Evolutionary conservation across 2,113 vertebrate species (phyloP), one percentile per base, ranked within the genome.

Genomic region (Chaetura pelagica): DNA sequence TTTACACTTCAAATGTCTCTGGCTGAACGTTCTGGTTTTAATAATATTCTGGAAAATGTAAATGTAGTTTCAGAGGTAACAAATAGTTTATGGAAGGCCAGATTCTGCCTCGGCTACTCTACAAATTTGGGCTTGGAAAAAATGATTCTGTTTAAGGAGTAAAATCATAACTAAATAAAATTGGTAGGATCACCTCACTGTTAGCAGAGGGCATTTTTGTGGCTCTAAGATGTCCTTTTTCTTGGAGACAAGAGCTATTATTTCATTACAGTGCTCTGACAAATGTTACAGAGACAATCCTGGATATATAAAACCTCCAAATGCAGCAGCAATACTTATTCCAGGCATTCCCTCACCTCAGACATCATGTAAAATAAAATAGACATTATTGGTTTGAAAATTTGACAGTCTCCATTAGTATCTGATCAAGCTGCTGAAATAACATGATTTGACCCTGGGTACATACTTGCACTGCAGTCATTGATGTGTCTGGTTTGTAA

Each of bases 1-100:
- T 88, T 94, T 94, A 95, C 90, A 86, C 76, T 95, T 95, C 76
- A 84, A 42, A 81, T 64, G 64, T 89, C 76, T 94, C 86, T 93
- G 64, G 88, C 76, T 94, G 75, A 84, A 90, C 1, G 1, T 81
- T 95, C 78, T 88, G 61, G 12, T 78, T 95, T 96, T 94, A 93
- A 78, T 94, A 38, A 72, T 54, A 80, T 44, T 30, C 67, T 90
- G 71, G 42, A 88, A 96, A 93, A 94, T 78, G 34, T 81, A 93
- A 90, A 71, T 80, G 44, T 46, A 84, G 42, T 91, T 96, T 95
- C 61, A 86, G 59, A 73, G 52, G 79, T 90, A 92, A 79, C 32
- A 93, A 96, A 96, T 55, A 15, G 30, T 85, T 92, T 81, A 75
- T 78, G 73, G 35, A 16, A 90, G 63, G 23, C 11, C 58, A 74